phyloP scores from a whole-genome alignment of 2,888 invertebrate species.

The Lasioglossum malachurum region DNA sequence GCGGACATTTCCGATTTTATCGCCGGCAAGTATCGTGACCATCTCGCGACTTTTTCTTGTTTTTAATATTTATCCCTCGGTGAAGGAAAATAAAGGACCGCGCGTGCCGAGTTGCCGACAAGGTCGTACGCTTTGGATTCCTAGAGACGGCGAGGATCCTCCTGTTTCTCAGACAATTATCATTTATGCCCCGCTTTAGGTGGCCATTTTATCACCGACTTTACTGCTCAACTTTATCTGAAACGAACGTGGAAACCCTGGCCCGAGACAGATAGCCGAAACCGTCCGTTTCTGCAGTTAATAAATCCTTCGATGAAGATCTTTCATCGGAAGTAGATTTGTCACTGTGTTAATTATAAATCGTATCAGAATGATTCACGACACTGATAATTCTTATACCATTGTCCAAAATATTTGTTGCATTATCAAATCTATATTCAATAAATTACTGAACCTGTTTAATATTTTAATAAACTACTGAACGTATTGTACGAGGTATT shows the following conservation, averaged over 20 bases:
- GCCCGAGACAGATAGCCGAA: neutral
- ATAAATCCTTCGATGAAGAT: neutral
- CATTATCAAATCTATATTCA: no score
- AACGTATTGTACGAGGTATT: no score
- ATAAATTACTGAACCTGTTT: no score
- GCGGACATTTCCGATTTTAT: conserved; percentile 39
- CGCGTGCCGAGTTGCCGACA: neutral
- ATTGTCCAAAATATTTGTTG: no score
- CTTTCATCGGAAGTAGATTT: neutral
- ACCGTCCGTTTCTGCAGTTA: neutral
- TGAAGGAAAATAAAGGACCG: neutral
- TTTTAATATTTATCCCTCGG: neutral
- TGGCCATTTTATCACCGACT: neutral
- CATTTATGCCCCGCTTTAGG: neutral
- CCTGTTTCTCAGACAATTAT: neutral
- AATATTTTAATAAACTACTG: no score
- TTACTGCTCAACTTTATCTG: neutral
- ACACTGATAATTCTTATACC: no score
- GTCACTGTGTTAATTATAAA: no score
- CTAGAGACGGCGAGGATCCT: neutral
- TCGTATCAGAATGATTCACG: no score
- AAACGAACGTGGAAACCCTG: neutral
- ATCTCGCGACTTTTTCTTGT: neutral
- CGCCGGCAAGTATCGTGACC: conserved; percentile 7
- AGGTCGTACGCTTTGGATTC: neutral